phyloP scores from a whole-genome alignment of 1,140 invertebrate species.

The Homalodisca vitripennis region DNA sequence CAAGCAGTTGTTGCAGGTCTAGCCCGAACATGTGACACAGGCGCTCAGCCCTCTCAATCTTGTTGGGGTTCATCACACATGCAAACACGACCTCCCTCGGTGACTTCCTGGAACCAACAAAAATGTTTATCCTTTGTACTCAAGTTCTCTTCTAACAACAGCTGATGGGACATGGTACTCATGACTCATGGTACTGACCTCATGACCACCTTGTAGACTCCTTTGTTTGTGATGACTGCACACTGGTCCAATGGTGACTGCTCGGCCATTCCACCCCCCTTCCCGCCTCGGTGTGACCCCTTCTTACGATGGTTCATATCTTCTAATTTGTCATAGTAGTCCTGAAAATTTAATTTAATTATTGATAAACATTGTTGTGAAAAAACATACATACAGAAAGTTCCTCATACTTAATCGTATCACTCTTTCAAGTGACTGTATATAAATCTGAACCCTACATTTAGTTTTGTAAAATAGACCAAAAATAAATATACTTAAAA shows the following conservation, averaged over 20 bases:
- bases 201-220: conserved; percentile 65
- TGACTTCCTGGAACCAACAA: conserved; percentile 13
- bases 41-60: conserved; percentile 56
- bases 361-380: not conserved
- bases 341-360: too few relatives aligned
- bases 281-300: conserved; percentile 3
- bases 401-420: not conserved
- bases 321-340: not conserved
- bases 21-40: conserved; percentile 61
- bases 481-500: not conserved
- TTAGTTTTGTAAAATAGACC: not conserved
- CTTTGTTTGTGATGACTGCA: conserved; percentile 66
- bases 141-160: too few relatives aligned
- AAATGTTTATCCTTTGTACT: too few relatives aligned
- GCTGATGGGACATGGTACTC: not conserved
- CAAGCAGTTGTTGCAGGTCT: conserved; percentile 56
- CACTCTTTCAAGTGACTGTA: not conserved
- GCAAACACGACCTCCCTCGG: conserved; percentile 60
- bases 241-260: conserved; percentile 49
- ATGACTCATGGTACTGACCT: conserved; percentile 50
- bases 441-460: not conserved
- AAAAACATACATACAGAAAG: not conserved
- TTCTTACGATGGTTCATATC: conserved; percentile 5
- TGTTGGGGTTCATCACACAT: conserved; percentile 55
- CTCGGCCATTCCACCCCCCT: conserved; percentile 17